A percentile compares a stretch with the other conserved stretches of the same genome.
phyloP scores from a whole-genome alignment of 2,888 invertebrate species.

The Eupithecia dodoneata region DNA sequence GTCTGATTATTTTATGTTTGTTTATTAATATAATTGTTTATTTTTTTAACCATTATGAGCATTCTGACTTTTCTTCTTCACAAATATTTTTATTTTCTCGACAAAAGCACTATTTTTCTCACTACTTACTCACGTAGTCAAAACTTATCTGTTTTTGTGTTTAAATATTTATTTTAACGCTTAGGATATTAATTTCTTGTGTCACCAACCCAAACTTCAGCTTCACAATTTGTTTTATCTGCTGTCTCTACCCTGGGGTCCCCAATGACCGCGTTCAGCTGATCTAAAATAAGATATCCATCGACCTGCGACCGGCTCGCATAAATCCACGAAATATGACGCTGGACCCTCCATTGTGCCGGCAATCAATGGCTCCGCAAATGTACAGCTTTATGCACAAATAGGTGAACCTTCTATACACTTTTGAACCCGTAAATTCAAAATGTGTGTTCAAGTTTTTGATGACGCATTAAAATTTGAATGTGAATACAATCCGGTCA shows the following conservation, averaged over 20 bases:
- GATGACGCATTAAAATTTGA: slow-evolving; percentile 2
- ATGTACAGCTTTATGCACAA: slow-evolving; percentile 19
- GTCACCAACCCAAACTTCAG: background rate
- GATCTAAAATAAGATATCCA: slow-evolving; percentile 74
- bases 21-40: too few species aligned
- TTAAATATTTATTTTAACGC: background rate
- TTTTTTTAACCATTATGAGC: too few species aligned
- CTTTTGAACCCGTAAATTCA: background rate
- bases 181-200: background rate
- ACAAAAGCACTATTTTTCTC: background rate
- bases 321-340: slow-evolving; percentile 70
- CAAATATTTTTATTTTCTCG: background rate
- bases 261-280: slow-evolving; percentile 66
- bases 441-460: background rate
- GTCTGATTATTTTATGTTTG: too few species aligned
- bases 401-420: background rate
- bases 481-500: background rate
- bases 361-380: slow-evolving; percentile 21
- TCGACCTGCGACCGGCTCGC: slow-evolving; percentile 62
- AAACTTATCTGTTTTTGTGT: background rate
- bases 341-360: slow-evolving; percentile 26
- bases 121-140: background rate
- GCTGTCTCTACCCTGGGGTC: slow-evolving; percentile 45
- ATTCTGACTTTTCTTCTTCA: too few species aligned
- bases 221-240: slow-evolving; percentile 26